phyloP scores from a whole-genome alignment of 2,888 invertebrate genomes.

The Schizaphis graminum region DNA sequence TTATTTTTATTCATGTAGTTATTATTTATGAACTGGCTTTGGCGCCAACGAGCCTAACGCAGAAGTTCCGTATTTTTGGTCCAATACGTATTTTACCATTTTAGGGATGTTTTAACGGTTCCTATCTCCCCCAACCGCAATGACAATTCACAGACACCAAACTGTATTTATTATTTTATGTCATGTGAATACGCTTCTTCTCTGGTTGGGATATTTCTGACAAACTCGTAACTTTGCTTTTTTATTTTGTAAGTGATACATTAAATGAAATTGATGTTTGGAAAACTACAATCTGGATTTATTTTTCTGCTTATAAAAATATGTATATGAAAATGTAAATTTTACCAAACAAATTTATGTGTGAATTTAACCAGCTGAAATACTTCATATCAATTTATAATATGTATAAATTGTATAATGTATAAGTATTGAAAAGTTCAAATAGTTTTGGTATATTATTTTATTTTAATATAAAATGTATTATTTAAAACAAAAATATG shows the following conservation, averaged over 20 bases:
- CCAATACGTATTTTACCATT: neutral
- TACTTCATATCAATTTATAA: too few species aligned
- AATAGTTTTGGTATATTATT: neutral
- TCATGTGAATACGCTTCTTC: neutral
- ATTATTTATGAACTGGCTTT: conserved; percentile 11
- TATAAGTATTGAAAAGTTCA: neutral
- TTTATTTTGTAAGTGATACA: neutral
- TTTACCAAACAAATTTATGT: neutral
- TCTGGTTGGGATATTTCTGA: neutral
- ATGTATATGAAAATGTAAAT: neutral
- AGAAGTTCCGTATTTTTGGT: neutral
- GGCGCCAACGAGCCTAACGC: conserved; percentile 27
- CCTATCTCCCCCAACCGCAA: neutral
- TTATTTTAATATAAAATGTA: neutral
- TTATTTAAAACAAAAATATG: neutral
- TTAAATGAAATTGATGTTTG: neutral
- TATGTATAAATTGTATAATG: neutral
- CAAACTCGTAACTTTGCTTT: neutral
- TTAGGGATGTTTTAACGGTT: neutral
- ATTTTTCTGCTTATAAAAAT: neutral
- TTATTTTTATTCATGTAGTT: neutral
- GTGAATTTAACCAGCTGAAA: neutral
- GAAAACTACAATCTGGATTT: neutral
- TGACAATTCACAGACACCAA: neutral
- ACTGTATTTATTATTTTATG: conserved; percentile 20